Base-by-base conservation (phyloP, 2,888 invertebrate species). In the Ceraclea dissimilis region DNA sequence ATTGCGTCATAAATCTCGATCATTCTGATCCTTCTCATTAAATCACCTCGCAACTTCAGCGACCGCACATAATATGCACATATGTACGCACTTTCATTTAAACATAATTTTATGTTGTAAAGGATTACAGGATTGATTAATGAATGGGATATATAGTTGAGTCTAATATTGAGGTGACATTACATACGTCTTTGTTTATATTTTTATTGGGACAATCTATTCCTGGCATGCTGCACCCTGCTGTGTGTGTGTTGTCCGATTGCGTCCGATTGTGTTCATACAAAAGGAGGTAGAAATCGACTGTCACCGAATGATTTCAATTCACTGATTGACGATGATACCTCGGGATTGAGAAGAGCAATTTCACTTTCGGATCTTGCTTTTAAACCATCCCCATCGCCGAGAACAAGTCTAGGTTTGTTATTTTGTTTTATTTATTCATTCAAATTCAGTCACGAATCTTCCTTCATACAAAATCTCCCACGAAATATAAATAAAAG, bases 301-400 rank as follows among this genome's bases (percentile, higher is more conserved):
- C 46, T 59, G 43, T 57, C 62, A 10, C 60, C 60, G 20, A 54
- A 59, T 54, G 60, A 62, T 51, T 60, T 62, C 54, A 56, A 55
- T 47, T 57, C 62, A n/a, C 52, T 60, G 26, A 56, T 60, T 60
- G 72, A 73, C 49, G 75, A 76, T 57, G 63, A 67, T 11, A 75
- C 74, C 65, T 73, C 78, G 65, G 85, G 85, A 63, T 84, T 90
- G 78, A 79, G 90, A 65, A 81, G 89, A 63, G 87, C 89, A 65
- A 88, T 88, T 72, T 90, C 90, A 57, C 81, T 90, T 66, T 88
- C 86, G 66, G 90, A 90, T 73, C 79, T 87, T 63, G 83, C 84
- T 56, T 79, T 78, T 63, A 81, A 79, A 64, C 79, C 81, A 53
- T 77, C 79, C 70, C 79, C 81, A 56, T 79, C 83, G 67, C 83